Conservation (phyloP, 2,113 vertebrate genomes). For the Limanda limanda region DNA sequence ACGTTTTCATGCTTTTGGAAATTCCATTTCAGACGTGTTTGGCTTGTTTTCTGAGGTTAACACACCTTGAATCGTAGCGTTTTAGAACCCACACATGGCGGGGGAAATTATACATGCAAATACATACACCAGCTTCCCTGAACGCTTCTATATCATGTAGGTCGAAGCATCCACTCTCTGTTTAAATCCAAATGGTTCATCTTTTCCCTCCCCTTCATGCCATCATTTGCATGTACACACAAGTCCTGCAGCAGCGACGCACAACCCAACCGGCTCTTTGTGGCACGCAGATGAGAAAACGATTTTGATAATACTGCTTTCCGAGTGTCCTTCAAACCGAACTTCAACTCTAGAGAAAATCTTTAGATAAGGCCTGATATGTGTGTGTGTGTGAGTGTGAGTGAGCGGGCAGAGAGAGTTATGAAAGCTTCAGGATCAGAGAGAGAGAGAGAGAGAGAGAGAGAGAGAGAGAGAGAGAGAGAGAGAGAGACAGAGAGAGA, state of each 20-base stretch:
- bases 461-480: neutral
- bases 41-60: neutral
- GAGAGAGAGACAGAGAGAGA: constrained; percentile 10
- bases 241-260: neutral
- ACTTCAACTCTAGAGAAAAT: constrained; percentile 30
- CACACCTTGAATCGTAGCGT: constrained; percentile 3
- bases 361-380: neutral
- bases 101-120: neutral
- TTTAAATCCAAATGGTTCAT: too few species aligned
- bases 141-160: too few species aligned
- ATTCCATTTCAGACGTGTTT: constrained; percentile 7
- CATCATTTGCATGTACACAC: neutral
- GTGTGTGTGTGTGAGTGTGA: neutral
- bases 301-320: constrained; percentile 26
- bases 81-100: constrained; percentile 4
- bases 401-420: neutral
- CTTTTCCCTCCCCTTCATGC: too few species aligned
- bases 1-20: constrained; percentile 23
- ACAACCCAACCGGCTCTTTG: neutral
- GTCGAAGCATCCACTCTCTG: too few species aligned
- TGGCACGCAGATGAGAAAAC: constrained; percentile 9
- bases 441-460: too few species aligned
- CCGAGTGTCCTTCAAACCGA: constrained; percentile 19
- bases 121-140: too few species aligned
- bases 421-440: too few species aligned